Evolutionary conservation across 2,113 vertebrate genomes (phyloP).

Genomic region (Etia nguti): DNA sequence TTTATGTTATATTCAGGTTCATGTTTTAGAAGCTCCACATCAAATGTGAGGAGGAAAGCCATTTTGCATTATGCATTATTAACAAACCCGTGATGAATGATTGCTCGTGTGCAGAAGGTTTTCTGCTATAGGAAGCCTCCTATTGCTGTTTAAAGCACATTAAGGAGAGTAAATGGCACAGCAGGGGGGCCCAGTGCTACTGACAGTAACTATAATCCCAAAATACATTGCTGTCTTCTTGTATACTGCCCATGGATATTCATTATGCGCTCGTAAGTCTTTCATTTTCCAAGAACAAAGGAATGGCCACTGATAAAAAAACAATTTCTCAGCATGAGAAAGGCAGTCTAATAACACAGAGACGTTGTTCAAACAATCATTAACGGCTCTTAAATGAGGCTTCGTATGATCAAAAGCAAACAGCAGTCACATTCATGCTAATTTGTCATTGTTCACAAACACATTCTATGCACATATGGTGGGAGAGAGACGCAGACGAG

Average conservation of each 20-base stretch:
- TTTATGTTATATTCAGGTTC: neutral
- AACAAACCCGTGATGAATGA: neutral
- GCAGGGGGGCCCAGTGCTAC: neutral
- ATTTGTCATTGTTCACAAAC: conserved; percentile 21
- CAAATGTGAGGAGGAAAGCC: neutral
- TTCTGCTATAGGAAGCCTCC: neutral
- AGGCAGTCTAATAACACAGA: neutral
- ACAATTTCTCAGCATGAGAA: conserved; percentile 33
- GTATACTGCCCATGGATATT: conserved; percentile 8
- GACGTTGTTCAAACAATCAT: conserved; percentile 36
- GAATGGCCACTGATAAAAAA: conserved; percentile 1
- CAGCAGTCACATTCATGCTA: neutral
- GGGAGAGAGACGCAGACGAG: neutral
- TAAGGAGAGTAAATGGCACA: neutral
- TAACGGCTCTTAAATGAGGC: neutral
- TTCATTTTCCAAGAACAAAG: conserved; percentile 21
- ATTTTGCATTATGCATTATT: neutral
- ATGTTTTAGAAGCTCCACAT: neutral
- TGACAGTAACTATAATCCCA: neutral
- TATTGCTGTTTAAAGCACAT: neutral
- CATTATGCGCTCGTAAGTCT: neutral
- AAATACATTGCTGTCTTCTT: neutral
- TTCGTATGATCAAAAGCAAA: conserved; percentile 3
- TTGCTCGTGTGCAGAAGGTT: neutral
- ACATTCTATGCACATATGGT: conserved; percentile 15